Conservation (phyloP, 2,797 vertebrate species). For the Amblyraja radiata region DNA sequence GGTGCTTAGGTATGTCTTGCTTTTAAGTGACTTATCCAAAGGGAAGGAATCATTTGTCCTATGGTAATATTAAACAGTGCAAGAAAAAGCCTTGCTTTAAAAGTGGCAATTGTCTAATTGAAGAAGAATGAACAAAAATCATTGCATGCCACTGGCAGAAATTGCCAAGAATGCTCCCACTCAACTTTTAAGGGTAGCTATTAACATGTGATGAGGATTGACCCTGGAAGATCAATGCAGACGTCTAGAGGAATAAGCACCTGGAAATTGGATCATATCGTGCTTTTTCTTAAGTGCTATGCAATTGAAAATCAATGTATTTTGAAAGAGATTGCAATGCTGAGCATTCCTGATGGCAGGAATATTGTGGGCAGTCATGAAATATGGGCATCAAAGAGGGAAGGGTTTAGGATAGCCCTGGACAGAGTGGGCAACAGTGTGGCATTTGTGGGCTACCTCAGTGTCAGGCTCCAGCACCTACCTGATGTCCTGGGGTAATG, state of each 20-base stretch:
- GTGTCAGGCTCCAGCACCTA: too few relatives aligned
- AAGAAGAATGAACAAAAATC: not conserved
- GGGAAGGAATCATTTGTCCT: not conserved
- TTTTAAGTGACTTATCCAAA: slow-evolving; percentile 7
- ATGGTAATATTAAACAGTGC: not conserved
- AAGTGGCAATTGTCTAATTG: not conserved
- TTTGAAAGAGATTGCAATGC: too few relatives aligned
- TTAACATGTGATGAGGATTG: not conserved
- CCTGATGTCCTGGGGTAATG: too few relatives aligned
- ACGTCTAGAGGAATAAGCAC: not conserved
- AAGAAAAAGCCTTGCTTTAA: slow-evolving; percentile 10
- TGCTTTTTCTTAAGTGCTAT: too few relatives aligned
- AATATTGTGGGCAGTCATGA: too few relatives aligned
- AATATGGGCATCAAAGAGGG: too few relatives aligned
- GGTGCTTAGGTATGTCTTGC: not conserved
- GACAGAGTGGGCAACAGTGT: too few relatives aligned
- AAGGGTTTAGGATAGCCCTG: too few relatives aligned
- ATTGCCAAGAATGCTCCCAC: not conserved
- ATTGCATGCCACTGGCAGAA: not conserved
- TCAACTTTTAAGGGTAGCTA: not conserved
- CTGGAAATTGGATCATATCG: not conserved
- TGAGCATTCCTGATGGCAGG: too few relatives aligned
- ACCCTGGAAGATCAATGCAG: not conserved
- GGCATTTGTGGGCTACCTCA: too few relatives aligned
- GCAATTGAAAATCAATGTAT: too few relatives aligned